A percentile compares a stretch with the other conserved stretches of the same genome.
Evolutionary conservation across 2,797 vertebrate genomes (phyloP).

Genomic region (Leucoraja ocellata): DNA sequence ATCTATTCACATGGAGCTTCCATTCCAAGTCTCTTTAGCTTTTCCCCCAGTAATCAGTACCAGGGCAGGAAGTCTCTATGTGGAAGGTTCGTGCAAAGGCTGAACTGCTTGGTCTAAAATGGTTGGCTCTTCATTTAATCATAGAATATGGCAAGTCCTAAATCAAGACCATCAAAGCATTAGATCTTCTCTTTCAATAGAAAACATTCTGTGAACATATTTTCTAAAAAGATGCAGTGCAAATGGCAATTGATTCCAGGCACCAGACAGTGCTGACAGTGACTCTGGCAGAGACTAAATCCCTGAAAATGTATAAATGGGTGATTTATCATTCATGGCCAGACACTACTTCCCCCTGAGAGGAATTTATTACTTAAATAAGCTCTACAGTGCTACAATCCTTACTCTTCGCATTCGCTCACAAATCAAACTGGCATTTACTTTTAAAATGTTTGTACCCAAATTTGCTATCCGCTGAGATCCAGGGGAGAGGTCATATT

Average conservation of each 20-base stretch:
- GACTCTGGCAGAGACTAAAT: background rate
- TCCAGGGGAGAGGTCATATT: background rate
- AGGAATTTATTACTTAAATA: slow-evolving; percentile 16
- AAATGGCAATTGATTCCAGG: background rate
- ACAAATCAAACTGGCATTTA: background rate
- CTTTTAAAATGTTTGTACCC: background rate
- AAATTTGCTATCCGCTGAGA: background rate
- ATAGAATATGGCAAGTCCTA: background rate
- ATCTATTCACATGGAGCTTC: no score
- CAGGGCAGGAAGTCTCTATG: background rate
- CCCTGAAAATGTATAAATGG: background rate
- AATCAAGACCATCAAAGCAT: background rate
- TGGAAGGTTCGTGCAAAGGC: background rate
- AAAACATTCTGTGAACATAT: background rate
- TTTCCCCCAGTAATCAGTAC: no score
- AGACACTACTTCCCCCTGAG: background rate
- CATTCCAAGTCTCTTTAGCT: no score
- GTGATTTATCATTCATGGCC: background rate
- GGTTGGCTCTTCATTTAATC: background rate
- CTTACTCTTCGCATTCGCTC: background rate
- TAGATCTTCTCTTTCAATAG: background rate
- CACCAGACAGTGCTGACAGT: background rate
- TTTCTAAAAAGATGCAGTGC: background rate
- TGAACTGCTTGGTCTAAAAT: background rate
- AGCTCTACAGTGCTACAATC: background rate